Evolutionary conservation across 2,113 vertebrate species (phyloP), one percentile per base, ranked within the genome.

Genomic region (Rostratula benghalensis): DNA sequence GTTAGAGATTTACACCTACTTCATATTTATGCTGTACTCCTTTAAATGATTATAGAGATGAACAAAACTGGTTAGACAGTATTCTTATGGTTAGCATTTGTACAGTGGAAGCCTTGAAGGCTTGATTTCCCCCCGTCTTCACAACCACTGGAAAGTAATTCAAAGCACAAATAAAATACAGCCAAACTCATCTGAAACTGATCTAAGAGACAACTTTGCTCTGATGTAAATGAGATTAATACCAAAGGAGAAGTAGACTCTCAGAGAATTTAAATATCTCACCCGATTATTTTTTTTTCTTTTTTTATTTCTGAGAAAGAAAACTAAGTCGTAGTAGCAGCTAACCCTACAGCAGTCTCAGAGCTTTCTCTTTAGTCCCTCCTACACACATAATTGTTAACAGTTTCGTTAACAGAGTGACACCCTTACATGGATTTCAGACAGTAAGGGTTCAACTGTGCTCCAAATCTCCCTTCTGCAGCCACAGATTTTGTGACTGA

Each of bases 1-100:
- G 76, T 86, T 82, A 82, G 80, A 95, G 86, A 96, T 96, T 94
- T 95, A 78, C 90, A 96, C 90, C 90, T 94, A 82, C 87, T 84
- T 76, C 65, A 41, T 85, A 69, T 57, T 91, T 86, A 92, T 86
- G 86, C 50, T 61, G 17, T 39, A 64, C 22, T 95, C 35, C 94
- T 96, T 95, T 75, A 94, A 95, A 61, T 57, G 94, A 96, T 94
- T 96, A 95, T 6, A 76, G 39, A 56, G 60, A 64, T 0, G 10
- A 92, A 89, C 73, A 78, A 67, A 94, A 81, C 39, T 78, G 60
- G 35, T 71, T 89, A 92, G 90, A 31, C 56, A 59, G 39, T 74
- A 35, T 68, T 93, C 75, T 93, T 90, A 93, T 84, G 83, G 60
- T 95, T 94, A 83, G 13, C 85, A 86, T 68, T 96, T 93, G 68